phyloP scores from a whole-genome alignment of 92 coral and sea anemone genomes.

The Epizoanthus illoricatus region DNA sequence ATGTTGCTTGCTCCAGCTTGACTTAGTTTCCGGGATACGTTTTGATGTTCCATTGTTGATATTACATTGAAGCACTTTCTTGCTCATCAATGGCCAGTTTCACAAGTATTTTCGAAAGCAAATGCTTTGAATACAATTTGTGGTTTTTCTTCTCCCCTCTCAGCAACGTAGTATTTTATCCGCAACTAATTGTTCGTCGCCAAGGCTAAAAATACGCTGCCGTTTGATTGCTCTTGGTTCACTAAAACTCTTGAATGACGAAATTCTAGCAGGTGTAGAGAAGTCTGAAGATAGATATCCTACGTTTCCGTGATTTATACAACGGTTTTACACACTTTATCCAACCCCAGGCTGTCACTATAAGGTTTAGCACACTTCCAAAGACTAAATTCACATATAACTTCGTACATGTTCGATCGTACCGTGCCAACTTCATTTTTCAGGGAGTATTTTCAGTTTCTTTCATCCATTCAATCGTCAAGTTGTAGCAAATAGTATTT shows the following conservation, averaged over 20 bases:
- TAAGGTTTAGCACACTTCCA: background rate
- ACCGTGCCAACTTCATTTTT: background rate
- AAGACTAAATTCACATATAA: background rate
- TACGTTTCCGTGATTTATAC: background rate
- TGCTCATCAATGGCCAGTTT: constrained; percentile 4
- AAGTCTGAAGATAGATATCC: background rate
- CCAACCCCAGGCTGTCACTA: background rate
- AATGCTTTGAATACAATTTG: background rate
- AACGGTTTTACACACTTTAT: background rate
- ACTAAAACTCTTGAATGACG: background rate
- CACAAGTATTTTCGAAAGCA: constrained; percentile 14
- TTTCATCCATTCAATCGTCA: background rate
- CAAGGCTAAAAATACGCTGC: background rate
- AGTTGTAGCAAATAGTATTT: constrained; percentile 17
- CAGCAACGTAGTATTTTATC: background rate
- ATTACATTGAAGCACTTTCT: constrained; percentile 7
- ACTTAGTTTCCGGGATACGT: constrained; percentile 15
- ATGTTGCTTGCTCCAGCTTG: constrained; percentile 6
- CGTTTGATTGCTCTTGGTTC: background rate
- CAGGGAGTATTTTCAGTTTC: background rate
- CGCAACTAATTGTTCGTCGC: background rate
- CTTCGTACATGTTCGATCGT: background rate
- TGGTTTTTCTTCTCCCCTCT: background rate
- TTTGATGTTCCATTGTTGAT: constrained; percentile 21
- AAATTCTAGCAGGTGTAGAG: background rate